Percentiles rank a stretch among this genome's conserved stretches.
phyloP scores from a whole-genome alignment of 2,888 invertebrate genomes.

The Tortrix viridana region DNA sequence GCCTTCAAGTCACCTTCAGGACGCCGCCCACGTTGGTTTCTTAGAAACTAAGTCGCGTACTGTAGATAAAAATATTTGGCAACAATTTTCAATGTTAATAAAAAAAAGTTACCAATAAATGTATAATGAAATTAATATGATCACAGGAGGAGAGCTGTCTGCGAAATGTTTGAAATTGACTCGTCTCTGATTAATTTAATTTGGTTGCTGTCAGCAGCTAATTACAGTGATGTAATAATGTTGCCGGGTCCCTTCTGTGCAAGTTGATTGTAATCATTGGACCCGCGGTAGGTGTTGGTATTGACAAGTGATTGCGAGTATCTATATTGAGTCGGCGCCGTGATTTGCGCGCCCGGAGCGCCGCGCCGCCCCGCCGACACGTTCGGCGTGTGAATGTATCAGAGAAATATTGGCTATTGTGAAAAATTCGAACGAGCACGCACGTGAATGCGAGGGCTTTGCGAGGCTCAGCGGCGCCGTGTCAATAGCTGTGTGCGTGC shows the following conservation, averaged over 20 bases:
- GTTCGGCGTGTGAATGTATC: constrained; percentile 23
- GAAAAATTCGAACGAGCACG: constrained; percentile 14
- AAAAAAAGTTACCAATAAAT: too few relatives aligned
- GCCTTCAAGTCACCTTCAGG: constrained; percentile 21
- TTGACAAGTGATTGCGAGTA: background rate
- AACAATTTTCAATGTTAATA: constrained; percentile 5
- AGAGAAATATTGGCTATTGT: constrained; percentile 25
- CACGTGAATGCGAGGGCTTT: constrained; percentile 31
- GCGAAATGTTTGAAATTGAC: constrained; percentile 8
- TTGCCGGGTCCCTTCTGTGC: background rate
- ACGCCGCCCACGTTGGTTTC: constrained; percentile 1
- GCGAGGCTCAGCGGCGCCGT: constrained; percentile 18
- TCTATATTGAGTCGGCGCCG: background rate
- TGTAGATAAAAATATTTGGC: constrained; percentile 1
- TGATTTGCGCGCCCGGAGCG: constrained; percentile 1
- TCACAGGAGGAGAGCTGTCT: background rate
- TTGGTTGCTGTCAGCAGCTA: constrained; percentile 3
- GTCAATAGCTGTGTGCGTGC: constrained; percentile 13
- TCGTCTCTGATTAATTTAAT: constrained; percentile 17
- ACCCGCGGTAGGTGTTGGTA: background rate
- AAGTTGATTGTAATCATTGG: background rate
- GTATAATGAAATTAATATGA: too few relatives aligned
- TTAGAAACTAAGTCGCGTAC: background rate
- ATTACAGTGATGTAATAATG: constrained; percentile 7
- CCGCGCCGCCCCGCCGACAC: constrained; percentile 6